Conservation (phyloP, 2,113 vertebrate species). For the Rhagologus leucostigma region DNA sequence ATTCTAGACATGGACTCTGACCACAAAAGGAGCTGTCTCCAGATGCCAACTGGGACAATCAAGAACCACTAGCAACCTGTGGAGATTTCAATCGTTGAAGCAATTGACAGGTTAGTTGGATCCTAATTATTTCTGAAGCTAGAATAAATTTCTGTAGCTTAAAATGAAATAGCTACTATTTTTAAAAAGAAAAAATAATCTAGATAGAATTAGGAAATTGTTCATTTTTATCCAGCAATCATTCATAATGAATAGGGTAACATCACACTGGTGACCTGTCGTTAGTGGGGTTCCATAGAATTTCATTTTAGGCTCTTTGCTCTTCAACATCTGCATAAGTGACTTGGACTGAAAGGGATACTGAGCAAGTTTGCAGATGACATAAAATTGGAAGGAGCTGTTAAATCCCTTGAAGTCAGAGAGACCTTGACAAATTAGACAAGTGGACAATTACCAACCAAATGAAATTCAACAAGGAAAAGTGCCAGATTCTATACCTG, state of each 20-base stretch:
- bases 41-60: conserved; percentile 15
- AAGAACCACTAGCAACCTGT: neutral
- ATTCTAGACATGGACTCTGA: neutral
- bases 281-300: neutral
- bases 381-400: neutral
- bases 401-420: neutral
- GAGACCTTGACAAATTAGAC: neutral
- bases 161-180: neutral
- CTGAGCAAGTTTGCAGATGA: neutral
- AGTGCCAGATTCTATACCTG: too few relatives aligned
- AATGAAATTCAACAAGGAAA: neutral
- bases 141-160: neutral
- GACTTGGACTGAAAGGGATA: too few relatives aligned
- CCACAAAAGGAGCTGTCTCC: neutral
- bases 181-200: neutral
- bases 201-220: neutral
- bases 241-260: neutral
- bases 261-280: neutral
- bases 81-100: neutral
- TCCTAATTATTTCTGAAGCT: neutral
- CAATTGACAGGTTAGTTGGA: neutral
- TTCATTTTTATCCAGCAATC: neutral
- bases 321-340: neutral
- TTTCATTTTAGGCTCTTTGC: neutral
- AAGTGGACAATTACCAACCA: neutral